Percentiles rank a stretch among this genome's conserved stretches.
These are phyloP conservation scores for Eupleurogrammus muticus DNA, from an alignment of 2,797 vertebrate genomes.

Conservation along the genomic window DNA sequence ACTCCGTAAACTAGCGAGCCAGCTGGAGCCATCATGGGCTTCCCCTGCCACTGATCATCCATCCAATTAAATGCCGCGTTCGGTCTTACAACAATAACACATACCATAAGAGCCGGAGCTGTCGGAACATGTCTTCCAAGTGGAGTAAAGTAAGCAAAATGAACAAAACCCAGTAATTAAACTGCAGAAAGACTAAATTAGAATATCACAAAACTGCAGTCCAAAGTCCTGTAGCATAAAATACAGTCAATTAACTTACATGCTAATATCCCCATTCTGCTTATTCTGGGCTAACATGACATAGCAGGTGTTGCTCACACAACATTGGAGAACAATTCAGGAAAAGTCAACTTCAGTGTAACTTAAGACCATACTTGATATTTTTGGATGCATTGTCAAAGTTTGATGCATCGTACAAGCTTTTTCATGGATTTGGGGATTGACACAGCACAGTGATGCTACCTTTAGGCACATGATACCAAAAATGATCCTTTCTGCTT, in stretches of 20 bases:
- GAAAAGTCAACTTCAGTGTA: background rate
- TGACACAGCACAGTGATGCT: background rate
- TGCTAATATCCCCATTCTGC: background rate
- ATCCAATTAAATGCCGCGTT: constrained; percentile 50
- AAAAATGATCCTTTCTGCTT: background rate
- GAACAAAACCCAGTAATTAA: constrained; percentile 19
- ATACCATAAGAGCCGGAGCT: too few relatives aligned
- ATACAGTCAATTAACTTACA: constrained; percentile 10
- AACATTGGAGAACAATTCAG: background rate
- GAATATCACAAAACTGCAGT: background rate
- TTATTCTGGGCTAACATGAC: too few relatives aligned
- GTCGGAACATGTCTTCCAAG: too few relatives aligned
- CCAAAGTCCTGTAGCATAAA: constrained; percentile 1
- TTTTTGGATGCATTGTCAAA: background rate
- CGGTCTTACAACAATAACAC: constrained; percentile 13
- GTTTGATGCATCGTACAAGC: background rate
- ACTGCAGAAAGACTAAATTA: constrained; percentile 11
- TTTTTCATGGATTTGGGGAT: background rate
- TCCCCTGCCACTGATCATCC: constrained; percentile 32
- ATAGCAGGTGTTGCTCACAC: background rate
- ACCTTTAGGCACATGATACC: background rate
- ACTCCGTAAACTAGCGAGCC: constrained; percentile 43
- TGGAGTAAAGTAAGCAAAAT: constrained; percentile 1
- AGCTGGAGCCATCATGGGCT: constrained; percentile 48
- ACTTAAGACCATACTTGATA: background rate